Conservation (phyloP, 2,888 invertebrate genomes). For the Eupithecia inturbata region DNA sequence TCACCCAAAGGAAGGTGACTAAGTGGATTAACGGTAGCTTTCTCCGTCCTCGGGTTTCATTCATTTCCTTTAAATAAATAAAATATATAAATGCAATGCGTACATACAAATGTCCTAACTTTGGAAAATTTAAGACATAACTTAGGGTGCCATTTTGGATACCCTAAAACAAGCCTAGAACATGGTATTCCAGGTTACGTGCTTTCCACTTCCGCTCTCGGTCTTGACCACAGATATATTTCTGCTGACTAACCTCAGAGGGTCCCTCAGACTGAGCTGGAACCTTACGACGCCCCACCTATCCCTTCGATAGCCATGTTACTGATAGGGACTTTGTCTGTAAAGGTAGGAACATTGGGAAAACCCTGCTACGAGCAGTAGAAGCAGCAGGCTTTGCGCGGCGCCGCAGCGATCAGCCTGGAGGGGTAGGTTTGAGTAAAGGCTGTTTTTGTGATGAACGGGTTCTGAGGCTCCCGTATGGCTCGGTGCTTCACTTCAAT, state of each 20-base stretch:
- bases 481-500: constrained; percentile 72
- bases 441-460: constrained; percentile 66
- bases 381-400: constrained; percentile 69
- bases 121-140: neutral
- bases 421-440: constrained; percentile 75
- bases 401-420: constrained; percentile 68
- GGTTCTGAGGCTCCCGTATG: constrained; percentile 60
- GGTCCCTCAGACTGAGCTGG: neutral
- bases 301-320: neutral
- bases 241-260: neutral
- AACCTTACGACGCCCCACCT: neutral
- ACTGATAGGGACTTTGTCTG: neutral
- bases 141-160: neutral
- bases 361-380: constrained; percentile 58
- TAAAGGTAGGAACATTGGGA: constrained; percentile 3
- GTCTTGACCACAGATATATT: neutral
- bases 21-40: constrained; percentile 22
- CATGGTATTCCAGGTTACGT: neutral
- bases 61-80: neutral
- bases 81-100: neutral
- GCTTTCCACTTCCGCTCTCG: neutral
- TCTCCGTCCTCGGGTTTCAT: neutral
- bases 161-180: neutral
- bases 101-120: neutral
- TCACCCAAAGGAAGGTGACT: constrained; percentile 24